Conservation (phyloP, 37 sponge, comb jelly and placozoan species). For the Crambe crambe region DNA sequence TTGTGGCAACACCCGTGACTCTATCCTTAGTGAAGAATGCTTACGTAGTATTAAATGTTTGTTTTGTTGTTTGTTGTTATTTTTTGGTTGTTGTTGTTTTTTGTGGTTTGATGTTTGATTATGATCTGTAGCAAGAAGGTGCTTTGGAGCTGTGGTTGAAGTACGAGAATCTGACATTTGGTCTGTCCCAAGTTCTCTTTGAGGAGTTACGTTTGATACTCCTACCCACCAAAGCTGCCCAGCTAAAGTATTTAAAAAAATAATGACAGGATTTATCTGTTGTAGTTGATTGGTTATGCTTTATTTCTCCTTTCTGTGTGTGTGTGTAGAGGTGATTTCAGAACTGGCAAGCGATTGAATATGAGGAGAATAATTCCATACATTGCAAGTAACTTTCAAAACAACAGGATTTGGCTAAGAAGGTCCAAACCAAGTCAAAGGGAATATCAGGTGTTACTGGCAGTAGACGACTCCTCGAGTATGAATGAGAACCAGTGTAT, state of each 20-base stretch:
- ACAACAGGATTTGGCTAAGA: conserved; percentile 95
- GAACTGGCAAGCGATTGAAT: conserved; percentile 95
- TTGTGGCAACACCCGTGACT: too few species aligned
- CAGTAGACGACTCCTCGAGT: conserved; percentile 67
- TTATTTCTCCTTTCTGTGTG: background rate
- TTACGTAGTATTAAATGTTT: background rate
- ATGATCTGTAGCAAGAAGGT: background rate
- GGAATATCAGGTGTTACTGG: conserved; percentile 90
- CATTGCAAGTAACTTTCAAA: conserved; percentile 95
- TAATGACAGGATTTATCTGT: too few species aligned
- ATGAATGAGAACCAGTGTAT: conserved; percentile 28
- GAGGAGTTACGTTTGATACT: conserved; percentile 88
- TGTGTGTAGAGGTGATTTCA: conserved; percentile 82
- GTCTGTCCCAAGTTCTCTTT: conserved; percentile 75
- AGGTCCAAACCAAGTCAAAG: conserved; percentile 86
- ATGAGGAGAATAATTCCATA: conserved; percentile 94
- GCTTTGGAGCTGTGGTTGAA: conserved; percentile 63
- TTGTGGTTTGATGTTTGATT: background rate
- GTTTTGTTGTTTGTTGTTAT: background rate
- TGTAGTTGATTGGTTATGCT: background rate
- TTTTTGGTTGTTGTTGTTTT: too few species aligned
- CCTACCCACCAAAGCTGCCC: conserved; percentile 87
- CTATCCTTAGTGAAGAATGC: background rate
- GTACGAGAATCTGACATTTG: conserved; percentile 57
- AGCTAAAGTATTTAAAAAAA: conserved; percentile 62